These are phyloP conservation scores for Scortum barcoo DNA, from an alignment of 2,113 vertebrate genomes.

Conservation along the genomic window DNA sequence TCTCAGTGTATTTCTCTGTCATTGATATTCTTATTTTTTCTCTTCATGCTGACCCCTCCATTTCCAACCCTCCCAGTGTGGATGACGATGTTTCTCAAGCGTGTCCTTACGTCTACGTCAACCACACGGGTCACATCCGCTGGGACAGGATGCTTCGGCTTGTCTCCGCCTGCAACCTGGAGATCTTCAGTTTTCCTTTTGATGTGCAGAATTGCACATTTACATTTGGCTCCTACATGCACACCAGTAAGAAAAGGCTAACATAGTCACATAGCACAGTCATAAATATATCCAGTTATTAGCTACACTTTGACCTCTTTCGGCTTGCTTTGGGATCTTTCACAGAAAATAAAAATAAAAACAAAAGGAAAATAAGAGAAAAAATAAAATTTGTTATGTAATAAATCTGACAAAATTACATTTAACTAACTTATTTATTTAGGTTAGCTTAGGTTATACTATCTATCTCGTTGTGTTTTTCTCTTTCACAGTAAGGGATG, in stretches of 20 bases:
- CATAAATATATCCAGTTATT: neutral
- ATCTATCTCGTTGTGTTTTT: neutral
- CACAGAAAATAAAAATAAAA: neutral
- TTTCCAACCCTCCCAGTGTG: slow-evolving; percentile 70
- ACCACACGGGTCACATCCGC: slow-evolving; percentile 85
- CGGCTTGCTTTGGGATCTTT: neutral
- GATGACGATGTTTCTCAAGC: slow-evolving; percentile 85
- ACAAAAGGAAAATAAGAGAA: neutral
- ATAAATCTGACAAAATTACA: neutral
- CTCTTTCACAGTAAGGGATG: slow-evolving; percentile 78
- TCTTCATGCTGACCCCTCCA: neutral
- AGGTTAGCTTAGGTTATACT: neutral
- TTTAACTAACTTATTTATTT: neutral
- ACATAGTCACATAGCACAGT: neutral
- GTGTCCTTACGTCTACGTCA: slow-evolving; percentile 86
- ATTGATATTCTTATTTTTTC: neutral
- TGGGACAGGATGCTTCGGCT: slow-evolving; percentile 86
- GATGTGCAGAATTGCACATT: slow-evolving; percentile 88
- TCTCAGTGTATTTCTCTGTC: neutral
- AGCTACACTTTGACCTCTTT: neutral
- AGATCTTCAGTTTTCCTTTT: slow-evolving; percentile 90
- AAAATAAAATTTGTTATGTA: neutral
- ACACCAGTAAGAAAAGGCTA: slow-evolving; percentile 79
- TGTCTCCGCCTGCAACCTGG: slow-evolving; percentile 87
- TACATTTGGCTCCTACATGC: slow-evolving; percentile 89